Base-by-base conservation (phyloP, 2,888 invertebrate genomes). In the Callosobruchus maculatus region DNA sequence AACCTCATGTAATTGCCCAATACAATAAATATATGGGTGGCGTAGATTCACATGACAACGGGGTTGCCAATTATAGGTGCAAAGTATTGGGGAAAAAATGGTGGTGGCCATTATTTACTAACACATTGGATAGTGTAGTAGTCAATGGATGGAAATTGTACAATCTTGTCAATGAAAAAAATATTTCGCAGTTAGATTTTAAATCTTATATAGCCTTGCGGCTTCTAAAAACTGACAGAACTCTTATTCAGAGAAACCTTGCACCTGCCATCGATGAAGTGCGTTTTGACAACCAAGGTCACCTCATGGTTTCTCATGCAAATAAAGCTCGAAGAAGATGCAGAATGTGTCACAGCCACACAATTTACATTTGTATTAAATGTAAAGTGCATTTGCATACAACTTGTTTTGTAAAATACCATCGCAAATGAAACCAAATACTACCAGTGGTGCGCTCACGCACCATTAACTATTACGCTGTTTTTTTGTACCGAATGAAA, bases 71-170 rank as follows among this genome's bases (percentile, higher is more conserved):
- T 75, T 82, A 81, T 71, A 74, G 80, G 67, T 76, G 2, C 7
- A 2, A 7, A 26, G 7, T 26, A 2, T 7, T 2, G 2, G 7
- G 26, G 2, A 26, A 26, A 7, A 26, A 26, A 26, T 26, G 77
- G 78, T 80, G 77, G 77, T 80, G 78, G 80, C 80, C 80, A 20
- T 73, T 82, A 71, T 81, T 78, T 7, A 26, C 26, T 4, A 26
- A 26, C 7, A 26, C 7, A 7, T 2, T 26, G 7, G 26, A 26
- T 7, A 26, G 26, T 26, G 7, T 26, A 7, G 26, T 26, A 7
- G 26, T 26, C 3, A 26, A 26, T 26, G 7, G 26, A 2, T 75
- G 72, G 74, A 21, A 80, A 81, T 71, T 26, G 70, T 67, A 20
- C 79, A 49, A 77, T 79, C 69, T 77, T 77, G 70, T 71, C 49